These are phyloP conservation scores for Merodon equestris DNA, from an alignment of 2,888 invertebrate species.

Conservation along the genomic window DNA sequence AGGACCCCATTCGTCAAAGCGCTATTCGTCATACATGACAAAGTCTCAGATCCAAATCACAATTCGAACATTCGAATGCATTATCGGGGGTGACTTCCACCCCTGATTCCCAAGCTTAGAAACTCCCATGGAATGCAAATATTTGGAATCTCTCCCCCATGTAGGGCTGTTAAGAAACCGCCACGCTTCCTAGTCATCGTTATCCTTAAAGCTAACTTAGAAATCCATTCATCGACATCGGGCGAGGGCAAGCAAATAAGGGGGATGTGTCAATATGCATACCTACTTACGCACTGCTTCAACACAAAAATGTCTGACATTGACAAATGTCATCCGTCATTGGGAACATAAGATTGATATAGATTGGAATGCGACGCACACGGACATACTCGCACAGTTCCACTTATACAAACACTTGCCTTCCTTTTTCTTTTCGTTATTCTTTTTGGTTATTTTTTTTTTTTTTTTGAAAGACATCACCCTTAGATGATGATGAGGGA, in stretches of 20 bases:
- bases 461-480: slow-evolving; percentile 24
- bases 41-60: slow-evolving; percentile 43
- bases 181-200: slow-evolving; percentile 14
- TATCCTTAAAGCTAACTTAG: slow-evolving; percentile 27
- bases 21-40: slow-evolving; percentile 13
- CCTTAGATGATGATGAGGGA: slow-evolving; percentile 57
- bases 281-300: slow-evolving; percentile 42
- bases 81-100: slow-evolving; percentile 30
- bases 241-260: slow-evolving; percentile 27
- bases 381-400: slow-evolving; percentile 71
- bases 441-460: slow-evolving; percentile 1
- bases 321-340: slow-evolving; percentile 80
- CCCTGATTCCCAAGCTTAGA: slow-evolving; percentile 8
- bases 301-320: slow-evolving; percentile 78
- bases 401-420: slow-evolving; percentile 65
- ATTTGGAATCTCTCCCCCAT: slow-evolving; percentile 24
- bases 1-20: slow-evolving; percentile 35
- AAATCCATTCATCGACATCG: slow-evolving; percentile 27
- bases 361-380: slow-evolving; percentile 79
- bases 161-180: too few relatives aligned
- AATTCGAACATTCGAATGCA: slow-evolving; percentile 1
- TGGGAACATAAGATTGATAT: slow-evolving; percentile 80
- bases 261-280: slow-evolving; percentile 68
- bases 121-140: slow-evolving; percentile 49
- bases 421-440: not conserved